Evolutionary conservation across 1,140 invertebrate species (phyloP).

Genomic region (Phocides pigmalion): DNA sequence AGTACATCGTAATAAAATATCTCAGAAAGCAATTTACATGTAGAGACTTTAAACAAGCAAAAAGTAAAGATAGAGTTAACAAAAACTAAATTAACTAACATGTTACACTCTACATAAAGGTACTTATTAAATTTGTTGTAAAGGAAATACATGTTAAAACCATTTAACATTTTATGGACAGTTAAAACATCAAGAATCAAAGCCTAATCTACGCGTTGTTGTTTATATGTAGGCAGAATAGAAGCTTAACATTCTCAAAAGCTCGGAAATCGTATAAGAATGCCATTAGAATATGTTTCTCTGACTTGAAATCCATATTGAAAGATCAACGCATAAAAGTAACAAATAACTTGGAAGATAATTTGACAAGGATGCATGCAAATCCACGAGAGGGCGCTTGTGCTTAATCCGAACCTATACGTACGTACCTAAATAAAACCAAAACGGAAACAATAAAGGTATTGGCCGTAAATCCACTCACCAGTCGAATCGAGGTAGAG

Average conservation of each 20-base stretch:
- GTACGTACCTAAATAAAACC: conserved; percentile 4
- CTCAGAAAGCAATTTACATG: not conserved
- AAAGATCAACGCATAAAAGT: not conserved
- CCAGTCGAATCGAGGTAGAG: conserved; percentile 65
- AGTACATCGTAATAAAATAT: not conserved
- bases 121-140: too few species aligned
- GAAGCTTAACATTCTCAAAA: too few species aligned
- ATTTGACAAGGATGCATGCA: conserved; percentile 17
- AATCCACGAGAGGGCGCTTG: conserved; percentile 26
- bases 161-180: too few species aligned
- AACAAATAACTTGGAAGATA: not conserved
- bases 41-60: not conserved
- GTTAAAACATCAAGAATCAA: too few species aligned
- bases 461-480: conserved; percentile 58
- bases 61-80: not conserved
- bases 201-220: too few species aligned
- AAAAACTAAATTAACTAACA: not conserved
- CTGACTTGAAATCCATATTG: not conserved
- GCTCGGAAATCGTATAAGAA: not conserved
- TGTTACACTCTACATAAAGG: too few species aligned
- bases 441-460: conserved; percentile 55
- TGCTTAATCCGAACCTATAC: not conserved
- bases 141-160: too few species aligned
- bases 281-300: not conserved
- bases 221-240: too few species aligned